Conservation (phyloP, 2,888 invertebrate species). For the Plemyria rubiginata region DNA sequence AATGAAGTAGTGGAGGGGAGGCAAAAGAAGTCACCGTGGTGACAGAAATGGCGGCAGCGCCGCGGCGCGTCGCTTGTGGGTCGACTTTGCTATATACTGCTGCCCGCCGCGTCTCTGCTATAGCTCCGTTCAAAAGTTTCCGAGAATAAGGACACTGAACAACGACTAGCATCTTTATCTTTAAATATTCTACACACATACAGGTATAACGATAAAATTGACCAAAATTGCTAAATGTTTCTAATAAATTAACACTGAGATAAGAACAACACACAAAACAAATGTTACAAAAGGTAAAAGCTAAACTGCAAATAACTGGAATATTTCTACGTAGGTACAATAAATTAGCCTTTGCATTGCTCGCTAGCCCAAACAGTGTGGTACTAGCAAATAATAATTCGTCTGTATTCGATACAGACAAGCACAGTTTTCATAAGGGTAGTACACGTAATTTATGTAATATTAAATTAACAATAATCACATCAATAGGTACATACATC, state of each 20-base stretch:
- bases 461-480: slow-evolving; percentile 73
- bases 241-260: slow-evolving; percentile 45
- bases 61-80: background rate
- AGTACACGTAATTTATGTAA: slow-evolving; percentile 52
- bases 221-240: slow-evolving; percentile 74
- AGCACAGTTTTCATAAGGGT: slow-evolving; percentile 54
- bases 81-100: slow-evolving; percentile 29
- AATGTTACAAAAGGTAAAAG: slow-evolving; percentile 19
- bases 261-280: slow-evolving; percentile 29
- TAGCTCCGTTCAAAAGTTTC: slow-evolving; percentile 31
- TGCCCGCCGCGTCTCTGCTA: slow-evolving; percentile 22
- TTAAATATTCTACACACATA: slow-evolving; percentile 67
- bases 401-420: slow-evolving; percentile 68
- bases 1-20: slow-evolving; percentile 56
- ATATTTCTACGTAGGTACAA: slow-evolving; percentile 42
- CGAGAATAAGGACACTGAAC: slow-evolving; percentile 53
- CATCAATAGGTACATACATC: slow-evolving; percentile 69
- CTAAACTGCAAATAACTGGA: slow-evolving; percentile 46
- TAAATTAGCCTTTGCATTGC: slow-evolving; percentile 50
- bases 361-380: slow-evolving; percentile 54
- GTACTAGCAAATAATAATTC: slow-evolving; percentile 50
- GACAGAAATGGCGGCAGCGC: slow-evolving; percentile 12
- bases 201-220: slow-evolving; percentile 72
- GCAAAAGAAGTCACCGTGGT: slow-evolving; percentile 41
- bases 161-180: slow-evolving; percentile 62